These are phyloP conservation scores for Darevskia mixta DNA, from an alignment of 2,797 vertebrate species.

Conservation along the genomic window DNA sequence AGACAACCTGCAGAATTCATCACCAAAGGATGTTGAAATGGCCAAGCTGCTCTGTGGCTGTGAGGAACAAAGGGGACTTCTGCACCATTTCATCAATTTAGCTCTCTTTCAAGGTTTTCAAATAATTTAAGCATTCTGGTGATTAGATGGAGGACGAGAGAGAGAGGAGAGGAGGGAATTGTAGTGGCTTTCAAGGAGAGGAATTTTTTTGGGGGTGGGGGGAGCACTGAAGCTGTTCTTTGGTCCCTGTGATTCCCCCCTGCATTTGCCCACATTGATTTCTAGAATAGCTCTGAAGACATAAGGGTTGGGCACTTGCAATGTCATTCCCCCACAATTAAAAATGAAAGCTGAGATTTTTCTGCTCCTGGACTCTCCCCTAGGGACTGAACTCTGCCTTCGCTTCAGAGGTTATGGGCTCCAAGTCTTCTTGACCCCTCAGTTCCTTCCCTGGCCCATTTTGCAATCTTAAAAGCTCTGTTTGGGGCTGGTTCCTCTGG, in stretches of 20 bases:
- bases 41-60: not conserved
- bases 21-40: too few relatives aligned
- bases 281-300: not conserved
- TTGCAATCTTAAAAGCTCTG: not conserved
- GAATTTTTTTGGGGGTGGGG: not conserved
- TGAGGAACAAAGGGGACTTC: not conserved
- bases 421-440: not conserved
- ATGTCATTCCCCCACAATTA: not conserved
- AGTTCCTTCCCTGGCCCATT: not conserved
- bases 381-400: not conserved
- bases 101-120: not conserved
- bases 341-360: not conserved
- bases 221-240: not conserved
- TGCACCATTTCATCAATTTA: not conserved
- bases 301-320: not conserved
- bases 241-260: not conserved
- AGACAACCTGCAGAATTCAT: too few relatives aligned
- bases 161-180: not conserved
- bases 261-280: not conserved
- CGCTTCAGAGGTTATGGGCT: too few relatives aligned
- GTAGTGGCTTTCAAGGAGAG: not conserved
- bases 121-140: not conserved
- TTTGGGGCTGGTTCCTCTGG: too few relatives aligned
- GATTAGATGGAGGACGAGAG: not conserved
- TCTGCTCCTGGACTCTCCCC: too few relatives aligned